Evolutionary conservation across 2,888 invertebrate genomes (phyloP).

Genomic region (Drosophila gaucha): DNA sequence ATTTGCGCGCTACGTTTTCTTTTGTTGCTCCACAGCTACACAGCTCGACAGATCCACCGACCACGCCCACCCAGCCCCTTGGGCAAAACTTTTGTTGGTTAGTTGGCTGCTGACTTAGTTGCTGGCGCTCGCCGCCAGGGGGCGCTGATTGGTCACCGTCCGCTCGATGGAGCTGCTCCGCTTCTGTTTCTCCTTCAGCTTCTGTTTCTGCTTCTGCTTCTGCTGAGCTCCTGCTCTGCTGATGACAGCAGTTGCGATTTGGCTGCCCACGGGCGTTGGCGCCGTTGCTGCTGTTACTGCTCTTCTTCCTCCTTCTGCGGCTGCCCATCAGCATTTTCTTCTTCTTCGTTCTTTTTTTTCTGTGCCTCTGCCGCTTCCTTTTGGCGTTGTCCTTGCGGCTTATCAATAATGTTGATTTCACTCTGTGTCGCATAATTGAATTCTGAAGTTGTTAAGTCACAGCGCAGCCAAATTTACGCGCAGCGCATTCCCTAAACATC

Average conservation of each 20-base stretch:
- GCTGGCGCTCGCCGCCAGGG: constrained; percentile 21
- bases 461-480: constrained; percentile 74
- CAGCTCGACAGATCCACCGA: constrained; percentile 21
- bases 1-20: constrained; percentile 80
- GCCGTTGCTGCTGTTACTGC: neutral
- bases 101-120: constrained; percentile 62
- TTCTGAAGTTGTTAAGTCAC: constrained; percentile 81
- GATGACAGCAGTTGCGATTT: constrained; percentile 36
- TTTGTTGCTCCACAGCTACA: constrained; percentile 68
- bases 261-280: constrained; percentile 19
- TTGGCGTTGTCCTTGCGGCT: constrained; percentile 79
- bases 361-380: constrained; percentile 18
- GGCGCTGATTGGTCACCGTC: constrained; percentile 57
- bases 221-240: constrained; percentile 32
- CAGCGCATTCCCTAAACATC: constrained; percentile 51
- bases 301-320: neutral
- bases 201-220: too few relatives aligned
- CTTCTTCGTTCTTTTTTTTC: constrained; percentile 7
- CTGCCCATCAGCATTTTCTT: constrained; percentile 16
- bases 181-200: constrained; percentile 12
- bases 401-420: constrained; percentile 81
- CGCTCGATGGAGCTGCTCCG: constrained; percentile 18
- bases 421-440: constrained; percentile 81
- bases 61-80: constrained; percentile 3
- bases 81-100: constrained; percentile 59